phyloP scores from a whole-genome alignment of 2,113 vertebrate genomes.

The Urocitellus parryii region DNA sequence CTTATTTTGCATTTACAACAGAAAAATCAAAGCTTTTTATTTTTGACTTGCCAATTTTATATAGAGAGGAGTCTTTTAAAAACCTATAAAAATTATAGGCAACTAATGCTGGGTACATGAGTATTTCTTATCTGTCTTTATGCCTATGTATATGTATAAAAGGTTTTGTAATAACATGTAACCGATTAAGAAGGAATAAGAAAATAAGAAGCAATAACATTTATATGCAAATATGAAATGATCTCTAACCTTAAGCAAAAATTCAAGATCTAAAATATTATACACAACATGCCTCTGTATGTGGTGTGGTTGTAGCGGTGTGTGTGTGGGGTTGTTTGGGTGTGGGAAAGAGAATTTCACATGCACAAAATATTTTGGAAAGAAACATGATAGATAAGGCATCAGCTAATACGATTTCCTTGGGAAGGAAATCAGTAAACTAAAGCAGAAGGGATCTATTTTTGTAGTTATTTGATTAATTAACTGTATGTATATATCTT shows the following conservation, averaged over 20 bases:
- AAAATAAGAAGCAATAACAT: neutral
- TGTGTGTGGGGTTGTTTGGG: neutral
- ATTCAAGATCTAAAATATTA: constrained; percentile 16
- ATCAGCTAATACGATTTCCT: constrained; percentile 2
- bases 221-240: neutral
- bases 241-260: constrained; percentile 17
- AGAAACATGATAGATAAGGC: neutral
- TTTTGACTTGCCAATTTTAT: too few species aligned
- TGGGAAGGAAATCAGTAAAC: constrained; percentile 31
- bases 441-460: neutral
- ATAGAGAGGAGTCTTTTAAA: neutral
- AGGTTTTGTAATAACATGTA: constrained; percentile 3
- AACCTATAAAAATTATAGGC: constrained; percentile 47
- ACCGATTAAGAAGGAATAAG: constrained; percentile 2
- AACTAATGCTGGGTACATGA: neutral
- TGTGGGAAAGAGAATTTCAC: neutral
- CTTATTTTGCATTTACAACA: too few species aligned
- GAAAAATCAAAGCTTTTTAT: too few species aligned
- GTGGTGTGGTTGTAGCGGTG: neutral
- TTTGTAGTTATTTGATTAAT: neutral
- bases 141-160: neutral
- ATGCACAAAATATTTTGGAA: neutral
- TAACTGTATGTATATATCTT: neutral
- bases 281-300: neutral
- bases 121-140: neutral